These are phyloP conservation scores for Pygathrix nemaeus DNA, from an alignment of 2,113 vertebrate species.

Conservation along the genomic window DNA sequence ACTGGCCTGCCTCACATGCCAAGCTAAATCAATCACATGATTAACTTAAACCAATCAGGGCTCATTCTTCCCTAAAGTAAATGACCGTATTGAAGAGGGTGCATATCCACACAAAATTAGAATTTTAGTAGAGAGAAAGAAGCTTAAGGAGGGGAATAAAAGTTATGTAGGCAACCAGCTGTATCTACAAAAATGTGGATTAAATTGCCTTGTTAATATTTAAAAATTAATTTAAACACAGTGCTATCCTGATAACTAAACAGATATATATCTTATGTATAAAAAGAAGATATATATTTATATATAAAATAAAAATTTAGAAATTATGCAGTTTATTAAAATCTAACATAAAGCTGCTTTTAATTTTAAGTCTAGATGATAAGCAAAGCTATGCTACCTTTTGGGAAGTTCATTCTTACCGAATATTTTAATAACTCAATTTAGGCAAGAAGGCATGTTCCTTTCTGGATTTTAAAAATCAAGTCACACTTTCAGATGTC, in stretches of 20 bases:
- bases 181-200: conserved; percentile 4
- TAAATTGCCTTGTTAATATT: neutral
- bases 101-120: neutral
- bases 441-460: neutral
- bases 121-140: neutral
- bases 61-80: neutral
- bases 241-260: neutral
- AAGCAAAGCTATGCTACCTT: conserved; percentile 6
- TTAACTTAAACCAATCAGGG: neutral
- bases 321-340: neutral
- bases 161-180: neutral
- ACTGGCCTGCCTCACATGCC: neutral
- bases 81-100: neutral
- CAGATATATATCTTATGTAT: neutral
- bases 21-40: neutral
- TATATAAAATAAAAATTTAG: neutral
- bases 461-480: conserved; percentile 36
- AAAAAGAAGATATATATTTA: neutral
- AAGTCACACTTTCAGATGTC: neutral
- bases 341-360: neutral
- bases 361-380: neutral
- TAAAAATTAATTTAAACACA: conserved; percentile 20
- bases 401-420: neutral
- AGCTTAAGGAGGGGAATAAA: neutral
- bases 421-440: conserved; percentile 9